Evolutionary conservation across 2,113 vertebrate species (phyloP).

Genomic region (Gadus macrocephalus): DNA sequence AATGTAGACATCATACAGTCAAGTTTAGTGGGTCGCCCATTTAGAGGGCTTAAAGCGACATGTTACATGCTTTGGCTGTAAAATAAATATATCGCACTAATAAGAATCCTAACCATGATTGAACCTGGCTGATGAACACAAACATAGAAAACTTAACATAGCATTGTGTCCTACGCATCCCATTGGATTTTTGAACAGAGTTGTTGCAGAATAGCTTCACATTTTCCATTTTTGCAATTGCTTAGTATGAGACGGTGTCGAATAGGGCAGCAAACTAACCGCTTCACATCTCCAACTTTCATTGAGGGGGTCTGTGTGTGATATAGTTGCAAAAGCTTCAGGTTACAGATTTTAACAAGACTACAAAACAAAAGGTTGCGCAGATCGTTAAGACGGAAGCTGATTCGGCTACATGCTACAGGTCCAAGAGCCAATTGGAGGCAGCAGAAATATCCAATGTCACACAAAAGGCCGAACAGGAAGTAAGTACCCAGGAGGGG

Average conservation of each 20-base stretch:
- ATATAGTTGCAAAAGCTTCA: background rate
- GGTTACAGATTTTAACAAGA: background rate
- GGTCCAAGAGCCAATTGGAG: conserved; percentile 29
- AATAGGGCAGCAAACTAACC: background rate
- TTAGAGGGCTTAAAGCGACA: conserved; percentile 85
- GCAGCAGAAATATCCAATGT: conserved; percentile 1
- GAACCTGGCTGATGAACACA: conserved; percentile 83
- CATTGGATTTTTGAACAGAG: conserved; percentile 27
- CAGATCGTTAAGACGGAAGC: background rate
- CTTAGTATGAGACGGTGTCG: conserved; percentile 9
- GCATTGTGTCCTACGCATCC: conserved; percentile 69
- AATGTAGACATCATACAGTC: conserved; percentile 78
- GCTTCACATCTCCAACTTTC: background rate
- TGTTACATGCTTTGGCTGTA: conserved; percentile 95
- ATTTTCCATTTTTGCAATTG: conserved; percentile 65
- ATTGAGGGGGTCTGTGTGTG: background rate
- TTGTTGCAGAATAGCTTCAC: conserved; percentile 73
- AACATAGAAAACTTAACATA: conserved; percentile 73
- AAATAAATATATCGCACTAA: conserved; percentile 59
- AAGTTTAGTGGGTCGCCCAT: conserved; percentile 76
- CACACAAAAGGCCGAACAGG: conserved; percentile 30
- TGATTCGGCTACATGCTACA: conserved; percentile 30
- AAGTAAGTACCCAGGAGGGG: conserved; percentile 7
- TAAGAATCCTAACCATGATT: conserved; percentile 39
- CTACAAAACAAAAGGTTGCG: background rate